Percentiles rank a stretch among this genome's conserved stretches.
Evolutionary conservation across 1,140 invertebrate species (phyloP).

Genomic region (Uloborus diversus): DNA sequence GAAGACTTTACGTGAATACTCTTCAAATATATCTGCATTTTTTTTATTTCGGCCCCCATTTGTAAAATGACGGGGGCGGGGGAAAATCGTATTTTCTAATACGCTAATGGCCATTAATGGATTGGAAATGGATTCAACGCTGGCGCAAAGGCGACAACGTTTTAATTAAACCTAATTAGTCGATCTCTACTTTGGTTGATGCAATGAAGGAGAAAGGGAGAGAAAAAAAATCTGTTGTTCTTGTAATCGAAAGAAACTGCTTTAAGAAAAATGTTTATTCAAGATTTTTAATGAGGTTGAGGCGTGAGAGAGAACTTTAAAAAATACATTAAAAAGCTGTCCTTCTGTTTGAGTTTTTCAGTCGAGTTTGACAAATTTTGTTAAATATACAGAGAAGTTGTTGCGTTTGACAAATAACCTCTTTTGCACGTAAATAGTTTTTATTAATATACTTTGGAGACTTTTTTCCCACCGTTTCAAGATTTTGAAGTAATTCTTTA

Average conservation of each 20-base stretch:
- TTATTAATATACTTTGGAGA: no score
- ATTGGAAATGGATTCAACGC: conserved; percentile 36
- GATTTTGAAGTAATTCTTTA: no score
- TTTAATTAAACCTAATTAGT: conserved; percentile 55
- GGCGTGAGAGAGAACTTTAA: background rate
- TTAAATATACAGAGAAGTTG: no score
- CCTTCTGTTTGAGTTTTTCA: no score
- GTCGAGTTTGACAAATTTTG: no score
- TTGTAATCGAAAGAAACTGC: conserved; percentile 45
- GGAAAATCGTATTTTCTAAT: conserved; percentile 55
- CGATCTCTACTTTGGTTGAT: background rate
- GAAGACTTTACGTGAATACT: conserved; percentile 15
- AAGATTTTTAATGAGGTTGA: conserved; percentile 48
- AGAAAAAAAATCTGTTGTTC: background rate
- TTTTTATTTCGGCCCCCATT: background rate
- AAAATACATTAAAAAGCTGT: conserved; percentile 29
- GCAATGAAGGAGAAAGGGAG: background rate
- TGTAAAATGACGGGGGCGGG: background rate
- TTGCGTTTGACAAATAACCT: no score
- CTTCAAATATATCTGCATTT: background rate
- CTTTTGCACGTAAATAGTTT: no score
- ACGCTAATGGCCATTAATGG: conserved; percentile 54
- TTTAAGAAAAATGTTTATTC: conserved; percentile 28
- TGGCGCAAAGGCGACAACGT: conserved; percentile 31
- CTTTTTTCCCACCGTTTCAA: no score